Base-by-base conservation (phyloP, 2,113 vertebrate species). In the Acrocephalus kingi region DNA sequence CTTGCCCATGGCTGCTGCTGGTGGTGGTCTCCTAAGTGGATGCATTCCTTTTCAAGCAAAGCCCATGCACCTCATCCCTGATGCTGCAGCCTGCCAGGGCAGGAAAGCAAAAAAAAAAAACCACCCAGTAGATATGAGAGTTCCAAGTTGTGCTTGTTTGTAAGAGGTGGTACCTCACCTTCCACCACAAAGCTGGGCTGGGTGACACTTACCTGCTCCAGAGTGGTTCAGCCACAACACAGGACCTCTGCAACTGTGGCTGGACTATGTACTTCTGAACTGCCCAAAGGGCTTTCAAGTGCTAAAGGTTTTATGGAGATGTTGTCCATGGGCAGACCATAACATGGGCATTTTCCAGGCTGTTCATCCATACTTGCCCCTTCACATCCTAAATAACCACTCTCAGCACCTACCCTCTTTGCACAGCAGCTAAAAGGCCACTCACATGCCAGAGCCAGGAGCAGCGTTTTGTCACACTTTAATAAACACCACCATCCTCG, bases 261-360 rank as follows among this genome's bases (percentile, higher is more conserved):
- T 25, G n/a, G 35, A 66, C 17, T 22, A 5, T 0, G 1, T 3
- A 35, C 10, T 13, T 39, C 28, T 2, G 2, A 54, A 48, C 15
- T 78, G 17, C 15, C 16, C 35, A 20, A 61, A 75, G 20, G 25
- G 35, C 39, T 74, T 58, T 81, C 22, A 71, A 9, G 22, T 9
- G 5, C 5, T 15, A 87, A 23, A n/a, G 3, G 2, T 82, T 59
- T 58, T 18, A 6, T 8, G 35, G n/a, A 66, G 37, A 64, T 58
- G 33, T 3, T 21, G 30, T 25, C 22, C 59, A 64, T 2, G 2
- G 61, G 25, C 39, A 81, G 49, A 25, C 20, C 28, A 14, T 4
- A 18, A n/a, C 11, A 45, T 4, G 3, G 27, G 8, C 11, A 16
- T 52, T 89, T 83, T 69, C n/a, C 28, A 84, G 71, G 51, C 24